Conservation (phyloP, 2,888 invertebrate genomes). For the Emesis furor region DNA sequence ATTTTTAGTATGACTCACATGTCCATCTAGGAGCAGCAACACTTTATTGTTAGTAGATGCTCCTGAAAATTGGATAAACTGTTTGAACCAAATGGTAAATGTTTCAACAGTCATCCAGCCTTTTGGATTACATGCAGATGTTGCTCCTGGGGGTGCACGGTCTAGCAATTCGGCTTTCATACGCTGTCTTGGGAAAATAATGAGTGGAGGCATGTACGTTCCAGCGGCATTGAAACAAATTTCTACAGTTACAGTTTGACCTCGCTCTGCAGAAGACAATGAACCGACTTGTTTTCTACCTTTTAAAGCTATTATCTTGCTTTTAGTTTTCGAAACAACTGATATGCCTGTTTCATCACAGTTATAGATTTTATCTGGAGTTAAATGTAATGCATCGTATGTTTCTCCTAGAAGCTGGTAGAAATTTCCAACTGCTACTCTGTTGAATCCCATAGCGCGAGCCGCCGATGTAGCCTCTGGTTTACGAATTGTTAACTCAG, state of each 20-base stretch:
- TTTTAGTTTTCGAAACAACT: conserved; percentile 69
- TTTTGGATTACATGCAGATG: conserved; percentile 71
- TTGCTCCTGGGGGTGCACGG: conserved; percentile 72
- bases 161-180: conserved; percentile 76
- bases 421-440: conserved; percentile 69
- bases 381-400: conserved; percentile 69
- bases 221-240: conserved; percentile 76
- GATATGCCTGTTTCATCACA: conserved; percentile 78
- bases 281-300: conserved; percentile 76
- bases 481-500: conserved; percentile 67
- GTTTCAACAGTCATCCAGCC: conserved; percentile 75
- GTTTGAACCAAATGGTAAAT: conserved; percentile 70
- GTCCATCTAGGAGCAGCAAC: conserved; percentile 8
- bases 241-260: conserved; percentile 73
- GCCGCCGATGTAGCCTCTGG: conserved; percentile 76
- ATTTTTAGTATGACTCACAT: conserved; percentile 63
- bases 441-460: conserved; percentile 79
- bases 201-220: conserved; percentile 70
- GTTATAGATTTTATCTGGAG: conserved; percentile 76
- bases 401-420: conserved; percentile 59
- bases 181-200: conserved; percentile 73
- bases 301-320: conserved; percentile 71
- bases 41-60: conserved; percentile 44
- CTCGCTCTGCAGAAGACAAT: conserved; percentile 75
- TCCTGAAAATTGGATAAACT: conserved; percentile 35